Base-by-base conservation (phyloP, 2,113 vertebrate species). In the Lepisosteus osseus region DNA sequence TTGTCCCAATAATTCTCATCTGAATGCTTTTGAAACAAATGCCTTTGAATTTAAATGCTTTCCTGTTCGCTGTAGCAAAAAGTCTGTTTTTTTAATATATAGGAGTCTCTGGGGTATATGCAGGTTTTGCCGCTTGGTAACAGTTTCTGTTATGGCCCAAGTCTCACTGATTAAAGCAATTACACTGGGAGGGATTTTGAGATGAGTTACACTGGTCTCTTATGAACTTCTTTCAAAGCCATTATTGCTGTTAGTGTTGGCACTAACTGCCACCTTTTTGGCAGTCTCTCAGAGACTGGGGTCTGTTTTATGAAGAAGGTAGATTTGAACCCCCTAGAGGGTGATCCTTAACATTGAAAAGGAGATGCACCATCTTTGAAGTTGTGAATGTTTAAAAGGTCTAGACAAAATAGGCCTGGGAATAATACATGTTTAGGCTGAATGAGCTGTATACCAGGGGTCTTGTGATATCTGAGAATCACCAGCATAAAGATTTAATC, bases 161-260 rank as follows among this genome's bases (percentile, higher is more conserved):
- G 56, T 14, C 56, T 12, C 11, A 14, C 56, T 51, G 47, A 51
- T 51, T 14, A n/a, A 59, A 59, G 56, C 56, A 12, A 59, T 12
- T 59, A n/a, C 56, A 59, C 7, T 4, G n/a, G 12, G 56, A 14
- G 11, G n/a, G 56, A 59, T 12, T 59, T 59, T 59, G n/a, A 59
- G 13, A 8, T 59, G 3, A 59, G 12, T 59, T 29, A 75, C 79
- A 76, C 68, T 73, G 43, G 77, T 78, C 80, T 86, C 56, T 80
- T 84, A 83, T 88, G 84, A 87, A 85, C 79, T 86, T 82, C 75
- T 86, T 86, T 81, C 79, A 72, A 79, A 86, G 81, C 83, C 80
- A 84, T 87, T 88, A 84, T 75, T 83, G 75, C 65, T 88, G 86
- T 89, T 88, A 77, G 79, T 89, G 81, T 89, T 89, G 87, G 88